Conservation (phyloP, 2,797 vertebrate genomes). For the Allobates femoralis region DNA sequence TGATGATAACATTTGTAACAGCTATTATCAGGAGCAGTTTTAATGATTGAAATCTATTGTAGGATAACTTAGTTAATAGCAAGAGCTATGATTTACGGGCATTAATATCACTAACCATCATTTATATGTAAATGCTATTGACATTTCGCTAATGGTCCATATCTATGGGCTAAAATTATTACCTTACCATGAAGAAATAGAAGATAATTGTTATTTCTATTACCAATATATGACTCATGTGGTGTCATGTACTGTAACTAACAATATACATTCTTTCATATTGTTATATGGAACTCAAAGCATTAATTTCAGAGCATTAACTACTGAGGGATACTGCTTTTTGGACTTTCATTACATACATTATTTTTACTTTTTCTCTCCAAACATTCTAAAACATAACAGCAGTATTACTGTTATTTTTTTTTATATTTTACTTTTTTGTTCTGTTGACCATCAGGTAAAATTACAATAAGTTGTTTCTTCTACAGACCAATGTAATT, state of each 20-base stretch:
- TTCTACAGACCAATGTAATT: too few species aligned
- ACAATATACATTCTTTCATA: neutral
- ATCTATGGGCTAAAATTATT: constrained; percentile 15
- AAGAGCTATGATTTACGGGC: constrained; percentile 9
- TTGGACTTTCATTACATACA: too few species aligned
- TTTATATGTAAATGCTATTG: constrained; percentile 18
- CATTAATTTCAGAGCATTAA: too few species aligned
- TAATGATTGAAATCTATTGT: neutral
- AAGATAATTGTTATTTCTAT: neutral
- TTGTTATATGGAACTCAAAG: too few species aligned
- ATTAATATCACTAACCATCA: neutral
- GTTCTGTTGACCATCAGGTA: too few species aligned
- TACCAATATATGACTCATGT: neutral
- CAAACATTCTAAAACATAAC: too few species aligned
- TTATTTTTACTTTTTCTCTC: too few species aligned
- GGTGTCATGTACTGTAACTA: neutral
- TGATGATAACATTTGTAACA: neutral
- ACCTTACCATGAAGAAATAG: neutral
- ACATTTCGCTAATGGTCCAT: constrained; percentile 34
- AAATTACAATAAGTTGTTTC: too few species aligned
- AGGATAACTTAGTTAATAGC: neutral
- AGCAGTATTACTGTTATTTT: too few species aligned
- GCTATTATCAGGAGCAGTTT: neutral
- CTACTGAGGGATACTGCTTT: too few species aligned
- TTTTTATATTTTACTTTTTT: too few species aligned